Evolutionary conservation across 2,888 invertebrate species (phyloP).

Genomic region (Machimus rusticus): DNA sequence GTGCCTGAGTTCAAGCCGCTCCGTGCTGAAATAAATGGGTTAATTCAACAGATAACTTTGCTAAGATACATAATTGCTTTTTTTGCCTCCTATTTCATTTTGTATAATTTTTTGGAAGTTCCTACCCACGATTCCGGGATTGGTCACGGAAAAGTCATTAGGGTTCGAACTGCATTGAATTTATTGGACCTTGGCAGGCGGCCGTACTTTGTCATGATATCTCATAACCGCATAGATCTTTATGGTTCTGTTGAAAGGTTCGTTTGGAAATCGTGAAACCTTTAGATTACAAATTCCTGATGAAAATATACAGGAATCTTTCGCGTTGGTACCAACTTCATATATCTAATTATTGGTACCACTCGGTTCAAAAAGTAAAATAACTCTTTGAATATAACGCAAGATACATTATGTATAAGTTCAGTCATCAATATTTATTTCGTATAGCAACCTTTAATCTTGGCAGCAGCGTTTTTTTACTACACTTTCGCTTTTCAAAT

Average conservation of each 20-base stretch:
- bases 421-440: no score
- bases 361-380: no score
- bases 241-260: not conserved
- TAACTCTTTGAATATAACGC: no score
- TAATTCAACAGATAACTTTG: not conserved
- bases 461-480: no score
- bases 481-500: no score
- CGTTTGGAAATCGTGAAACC: not conserved
- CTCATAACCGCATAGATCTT: not conserved
- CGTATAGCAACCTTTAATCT: no score
- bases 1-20: not conserved
- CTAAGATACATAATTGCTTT: not conserved
- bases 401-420: no score
- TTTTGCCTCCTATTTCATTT: not conserved
- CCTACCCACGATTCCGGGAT: not conserved
- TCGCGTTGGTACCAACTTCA: not conserved
- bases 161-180: not conserved
- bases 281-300: not conserved
- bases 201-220: not conserved
- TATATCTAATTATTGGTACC: not conserved
- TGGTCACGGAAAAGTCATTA: conserved; percentile 9
- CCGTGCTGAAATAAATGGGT: not conserved
- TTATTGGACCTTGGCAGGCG: not conserved
- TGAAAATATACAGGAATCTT: not conserved
- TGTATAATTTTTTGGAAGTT: not conserved